Evolutionary conservation across 2,113 vertebrate species (phyloP), one percentile per base, ranked within the genome.

Genomic region (Vireo altiloquus): DNA sequence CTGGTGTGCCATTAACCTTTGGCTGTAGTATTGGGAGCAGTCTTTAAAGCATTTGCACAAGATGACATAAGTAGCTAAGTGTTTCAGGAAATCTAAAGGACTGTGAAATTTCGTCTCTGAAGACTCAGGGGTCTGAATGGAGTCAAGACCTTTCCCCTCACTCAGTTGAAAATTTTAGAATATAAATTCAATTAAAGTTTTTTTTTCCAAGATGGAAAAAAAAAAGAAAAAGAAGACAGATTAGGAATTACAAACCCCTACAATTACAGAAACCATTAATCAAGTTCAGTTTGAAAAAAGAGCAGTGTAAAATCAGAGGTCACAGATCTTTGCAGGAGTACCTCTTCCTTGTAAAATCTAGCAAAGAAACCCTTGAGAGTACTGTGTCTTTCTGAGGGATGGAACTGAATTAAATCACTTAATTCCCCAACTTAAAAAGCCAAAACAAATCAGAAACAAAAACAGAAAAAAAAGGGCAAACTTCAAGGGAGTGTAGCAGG

Each of bases 41-140:
- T 54, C 61, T 52, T 90, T 81, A 57, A 83, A 80, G 68, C 76
- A 70, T 86, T 94, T 89, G 71, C 60, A 87, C 68, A 78, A 68
- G 85, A 92, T 82, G 82, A 95, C 80, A 83, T 83, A 89, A 94
- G 88, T 86, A 72, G 79, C 47, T 86, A 88, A 96, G 61, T 92
- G 93, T 93, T 84, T 87, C 94, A 92, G 88, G 92, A 92, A 93
- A 81, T 57, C 49, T 86, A 84, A 78, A 94, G 61, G 76, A 89
- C 82, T 86, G 70, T 87, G 92, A 97, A 95, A 89, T 95, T 94
- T 82, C 81, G 63, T 82, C 93, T 95, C 93, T 72, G 49, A 95
- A 95, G 87, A 79, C 74, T 69, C 70, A 72, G 57, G 17, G 77
- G 63, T 95, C 65, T 90, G 49, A 89, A 77, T 1, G 5, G 77